A percentile compares a stretch with the other conserved stretches of the same genome.
These are phyloP conservation scores for Emydoidea blandingii DNA, from an alignment of 2,797 vertebrate genomes.

Conservation along the genomic window DNA sequence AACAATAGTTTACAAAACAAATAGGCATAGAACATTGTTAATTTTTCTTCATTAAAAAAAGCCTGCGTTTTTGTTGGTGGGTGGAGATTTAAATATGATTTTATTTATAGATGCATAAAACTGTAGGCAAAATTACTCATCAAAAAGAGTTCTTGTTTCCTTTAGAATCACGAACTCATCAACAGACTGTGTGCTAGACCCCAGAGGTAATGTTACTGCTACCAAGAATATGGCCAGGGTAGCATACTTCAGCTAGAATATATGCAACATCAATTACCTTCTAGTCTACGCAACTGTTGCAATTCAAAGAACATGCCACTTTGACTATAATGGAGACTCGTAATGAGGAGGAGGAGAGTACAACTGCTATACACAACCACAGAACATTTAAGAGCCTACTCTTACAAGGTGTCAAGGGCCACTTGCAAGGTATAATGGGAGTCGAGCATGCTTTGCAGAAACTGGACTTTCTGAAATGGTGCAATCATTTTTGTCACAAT, in stretches of 20 bases:
- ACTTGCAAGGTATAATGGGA: neutral
- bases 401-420: neutral
- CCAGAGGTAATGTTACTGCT: neutral
- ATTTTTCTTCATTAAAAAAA: neutral
- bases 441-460: neutral
- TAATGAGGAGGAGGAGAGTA: neutral
- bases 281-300: fast-evolving
- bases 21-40: neutral
- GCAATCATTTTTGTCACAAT: neutral
- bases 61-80: neutral
- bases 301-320: neutral
- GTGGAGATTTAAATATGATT: neutral
- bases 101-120: neutral
- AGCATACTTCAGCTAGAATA: neutral
- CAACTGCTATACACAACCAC: neutral
- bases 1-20: neutral
- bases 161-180: neutral
- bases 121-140: neutral
- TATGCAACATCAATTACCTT: neutral
- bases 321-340: neutral
- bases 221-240: neutral
- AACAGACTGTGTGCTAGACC: fast-evolving
- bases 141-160: neutral
- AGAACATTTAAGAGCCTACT: fast-evolving
- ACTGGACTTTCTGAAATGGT: neutral